Evolutionary conservation across 1,140 invertebrate species (phyloP).

Genomic region (Drosophila erecta): DNA sequence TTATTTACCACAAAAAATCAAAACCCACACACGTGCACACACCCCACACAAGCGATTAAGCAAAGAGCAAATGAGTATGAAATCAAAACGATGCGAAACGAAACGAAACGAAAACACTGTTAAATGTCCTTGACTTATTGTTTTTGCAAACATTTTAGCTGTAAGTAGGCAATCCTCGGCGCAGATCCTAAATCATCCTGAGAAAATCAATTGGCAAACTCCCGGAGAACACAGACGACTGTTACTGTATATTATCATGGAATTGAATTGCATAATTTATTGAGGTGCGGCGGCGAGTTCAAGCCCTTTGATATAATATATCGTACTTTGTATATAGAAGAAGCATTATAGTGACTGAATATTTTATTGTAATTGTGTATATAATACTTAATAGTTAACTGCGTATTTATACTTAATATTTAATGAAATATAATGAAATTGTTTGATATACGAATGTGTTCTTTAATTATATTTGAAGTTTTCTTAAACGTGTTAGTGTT

Average conservation of each 20-base stretch:
- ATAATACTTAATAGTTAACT: slow-evolving; percentile 81
- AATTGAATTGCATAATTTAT: slow-evolving; percentile 77
- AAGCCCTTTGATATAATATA: slow-evolving; percentile 53
- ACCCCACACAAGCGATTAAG: slow-evolving; percentile 23
- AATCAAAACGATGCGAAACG: slow-evolving; percentile 5
- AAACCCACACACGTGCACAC: slow-evolving; percentile 4
- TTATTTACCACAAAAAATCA: slow-evolving; percentile 59
- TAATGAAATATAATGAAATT: slow-evolving; percentile 80
- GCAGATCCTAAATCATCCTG: slow-evolving; percentile 29
- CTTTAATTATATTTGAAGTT: slow-evolving; percentile 2
- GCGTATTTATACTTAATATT: slow-evolving; percentile 80
- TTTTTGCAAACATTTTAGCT: slow-evolving; percentile 62
- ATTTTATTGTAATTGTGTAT: slow-evolving; percentile 82
- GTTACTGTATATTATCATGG: slow-evolving; percentile 66
- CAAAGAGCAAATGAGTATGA: slow-evolving; percentile 20
- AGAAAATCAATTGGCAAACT: slow-evolving; percentile 14
- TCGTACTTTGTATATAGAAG: slow-evolving; percentile 71
- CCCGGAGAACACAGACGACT: slow-evolving; percentile 51
- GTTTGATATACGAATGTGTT: slow-evolving; percentile 55
- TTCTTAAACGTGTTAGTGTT: no score
- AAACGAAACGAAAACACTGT: slow-evolving; percentile 18
- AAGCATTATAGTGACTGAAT: slow-evolving; percentile 83
- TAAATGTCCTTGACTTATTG: slow-evolving; percentile 52
- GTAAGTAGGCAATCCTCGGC: slow-evolving; percentile 75
- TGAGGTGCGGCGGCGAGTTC: slow-evolving; percentile 55